Evolutionary conservation across 1,140 invertebrate genomes (phyloP).

Genomic region (Antheraea mylitta): DNA sequence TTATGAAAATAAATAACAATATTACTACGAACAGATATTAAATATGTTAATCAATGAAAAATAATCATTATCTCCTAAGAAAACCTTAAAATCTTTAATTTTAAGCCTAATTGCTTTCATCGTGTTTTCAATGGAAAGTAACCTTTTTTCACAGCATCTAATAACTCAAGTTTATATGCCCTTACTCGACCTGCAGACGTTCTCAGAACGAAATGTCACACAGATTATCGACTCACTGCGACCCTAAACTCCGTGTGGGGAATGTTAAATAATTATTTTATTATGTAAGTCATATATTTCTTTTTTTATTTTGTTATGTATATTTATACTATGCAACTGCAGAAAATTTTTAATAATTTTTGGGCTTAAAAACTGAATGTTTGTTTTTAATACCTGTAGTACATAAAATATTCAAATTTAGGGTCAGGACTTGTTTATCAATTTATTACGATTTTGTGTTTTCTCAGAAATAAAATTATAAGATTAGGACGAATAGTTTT

Average conservation of each 20-base stretch:
- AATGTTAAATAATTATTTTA: conserved; percentile 25
- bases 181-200: conserved; percentile 54
- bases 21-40: too few species aligned
- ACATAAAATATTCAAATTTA: too few species aligned
- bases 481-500: too few species aligned
- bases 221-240: conserved; percentile 51
- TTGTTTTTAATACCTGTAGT: too few species aligned
- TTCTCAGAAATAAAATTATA: too few species aligned
- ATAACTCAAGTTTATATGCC: conserved; percentile 26
- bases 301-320: neutral
- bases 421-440: too few species aligned
- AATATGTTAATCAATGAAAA: neutral
- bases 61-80: neutral
- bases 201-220: conserved; percentile 44
- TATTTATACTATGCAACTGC: neutral
- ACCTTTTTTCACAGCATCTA: conserved; percentile 20
- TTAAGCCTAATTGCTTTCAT: conserved; percentile 14
- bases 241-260: conserved; percentile 30
- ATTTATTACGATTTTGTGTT: too few species aligned
- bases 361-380: too few species aligned
- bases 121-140: conserved; percentile 10
- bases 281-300: conserved; percentile 10
- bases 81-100: neutral
- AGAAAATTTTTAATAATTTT: too few species aligned
- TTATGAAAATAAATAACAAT: too few species aligned